These are phyloP conservation scores for Chrysoperla carnea DNA, from an alignment of 1,140 invertebrate genomes.

Conservation along the genomic window DNA sequence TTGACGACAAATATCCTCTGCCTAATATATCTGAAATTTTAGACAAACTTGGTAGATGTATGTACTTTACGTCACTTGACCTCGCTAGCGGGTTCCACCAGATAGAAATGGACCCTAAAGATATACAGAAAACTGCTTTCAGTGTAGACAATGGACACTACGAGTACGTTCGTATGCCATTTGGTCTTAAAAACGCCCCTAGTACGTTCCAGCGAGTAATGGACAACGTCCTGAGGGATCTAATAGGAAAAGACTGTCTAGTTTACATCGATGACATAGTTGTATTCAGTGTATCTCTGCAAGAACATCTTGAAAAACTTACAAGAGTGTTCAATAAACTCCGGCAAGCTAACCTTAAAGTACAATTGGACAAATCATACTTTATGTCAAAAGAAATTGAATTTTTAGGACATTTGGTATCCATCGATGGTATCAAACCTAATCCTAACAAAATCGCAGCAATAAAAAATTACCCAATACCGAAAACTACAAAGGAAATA, in stretches of 20 bases:
- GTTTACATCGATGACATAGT: constrained; percentile 20
- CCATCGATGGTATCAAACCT: no score
- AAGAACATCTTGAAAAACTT: constrained; percentile 9
- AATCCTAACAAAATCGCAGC: no score
- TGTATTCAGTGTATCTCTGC: constrained; percentile 7
- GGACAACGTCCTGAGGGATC: constrained; percentile 14
- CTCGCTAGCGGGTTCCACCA: constrained; percentile 26
- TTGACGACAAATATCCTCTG: constrained; percentile 29
- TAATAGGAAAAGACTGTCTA: constrained; percentile 11
- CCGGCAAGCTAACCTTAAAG: no score
- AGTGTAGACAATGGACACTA: constrained; percentile 16
- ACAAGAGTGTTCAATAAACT: constrained; percentile 9
- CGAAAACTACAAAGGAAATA: constrained; percentile 6
- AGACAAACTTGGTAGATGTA: constrained; percentile 23
- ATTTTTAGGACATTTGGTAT: no score
- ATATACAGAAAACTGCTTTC: constrained; percentile 28
- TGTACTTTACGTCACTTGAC: constrained; percentile 29
- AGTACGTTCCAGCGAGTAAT: constrained; percentile 28
- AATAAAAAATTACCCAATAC: constrained; percentile 5
- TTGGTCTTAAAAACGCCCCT: constrained; percentile 23
- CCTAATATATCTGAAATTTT: constrained; percentile 28
- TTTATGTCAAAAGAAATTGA: no score
- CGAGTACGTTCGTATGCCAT: constrained; percentile 23
- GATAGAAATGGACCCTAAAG: constrained; percentile 20
- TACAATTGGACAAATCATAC: no score